Evolutionary conservation across 2,888 invertebrate species (phyloP).

Genomic region (Crioceris asparagi): DNA sequence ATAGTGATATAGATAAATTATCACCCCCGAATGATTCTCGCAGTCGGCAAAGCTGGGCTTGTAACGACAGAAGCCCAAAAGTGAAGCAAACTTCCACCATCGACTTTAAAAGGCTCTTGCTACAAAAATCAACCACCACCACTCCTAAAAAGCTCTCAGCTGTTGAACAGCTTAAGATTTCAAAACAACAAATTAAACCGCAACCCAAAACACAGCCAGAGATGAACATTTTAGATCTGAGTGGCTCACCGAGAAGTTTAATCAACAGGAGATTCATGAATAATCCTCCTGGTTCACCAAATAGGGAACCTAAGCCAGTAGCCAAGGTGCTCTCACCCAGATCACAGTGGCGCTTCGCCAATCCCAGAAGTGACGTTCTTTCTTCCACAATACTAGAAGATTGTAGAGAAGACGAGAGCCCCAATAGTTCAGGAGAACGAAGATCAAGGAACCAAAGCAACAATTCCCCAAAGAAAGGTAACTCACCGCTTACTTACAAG

Average conservation of each 20-base stretch:
- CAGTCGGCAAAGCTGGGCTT: conserved; percentile 41
- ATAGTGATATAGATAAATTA: conserved; percentile 33
- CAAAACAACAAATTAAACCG: conserved; percentile 43
- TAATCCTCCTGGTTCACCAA: conserved; percentile 46
- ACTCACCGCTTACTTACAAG: conserved; percentile 4
- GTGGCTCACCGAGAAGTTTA: conserved; percentile 60
- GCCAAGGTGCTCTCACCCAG: conserved; percentile 58
- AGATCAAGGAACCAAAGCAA: conserved; percentile 28
- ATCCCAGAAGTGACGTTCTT: conserved; percentile 70
- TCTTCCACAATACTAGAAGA: conserved; percentile 81
- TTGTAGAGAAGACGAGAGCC: conserved; percentile 67
- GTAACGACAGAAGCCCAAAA: conserved; percentile 47
- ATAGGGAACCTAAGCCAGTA: conserved; percentile 29
- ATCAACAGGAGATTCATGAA: conserved; percentile 46
- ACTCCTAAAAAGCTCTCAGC: conserved; percentile 58
- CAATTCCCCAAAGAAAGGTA: conserved; percentile 7
- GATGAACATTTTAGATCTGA: conserved; percentile 57
- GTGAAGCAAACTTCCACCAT: conserved; percentile 63
- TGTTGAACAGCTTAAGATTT: conserved; percentile 66
- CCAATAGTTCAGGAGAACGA: conserved; percentile 49
- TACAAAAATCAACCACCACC: conserved; percentile 56
- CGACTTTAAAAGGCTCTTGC: conserved; percentile 73
- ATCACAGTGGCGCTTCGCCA: conserved; percentile 62
- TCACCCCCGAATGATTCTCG: conserved; percentile 33
- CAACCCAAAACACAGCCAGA: conserved; percentile 28